Evolutionary conservation across 2,888 invertebrate genomes (phyloP).

Genomic region (Ectemnius continuus): DNA sequence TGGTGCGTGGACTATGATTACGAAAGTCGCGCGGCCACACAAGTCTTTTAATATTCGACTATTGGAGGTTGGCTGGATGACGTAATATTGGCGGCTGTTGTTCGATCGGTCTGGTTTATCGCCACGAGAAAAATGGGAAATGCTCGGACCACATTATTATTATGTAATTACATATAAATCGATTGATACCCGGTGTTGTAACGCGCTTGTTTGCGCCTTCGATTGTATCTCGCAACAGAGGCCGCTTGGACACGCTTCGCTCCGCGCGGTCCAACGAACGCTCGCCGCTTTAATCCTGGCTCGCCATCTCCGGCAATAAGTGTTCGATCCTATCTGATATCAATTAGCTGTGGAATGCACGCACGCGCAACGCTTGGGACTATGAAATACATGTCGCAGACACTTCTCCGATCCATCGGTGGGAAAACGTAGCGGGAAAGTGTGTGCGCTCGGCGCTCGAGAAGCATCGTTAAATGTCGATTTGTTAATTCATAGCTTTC

Average conservation of each 20-base stretch:
- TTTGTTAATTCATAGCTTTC: neutral
- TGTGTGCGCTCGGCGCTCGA: neutral
- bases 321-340: neutral
- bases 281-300: too few species aligned
- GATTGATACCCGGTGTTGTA: conserved; percentile 38
- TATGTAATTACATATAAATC: conserved; percentile 32
- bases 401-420: neutral
- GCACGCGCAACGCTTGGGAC: neutral
- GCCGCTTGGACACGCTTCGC: conserved; percentile 23
- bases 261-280: conserved; percentile 28
- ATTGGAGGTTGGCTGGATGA: neutral
- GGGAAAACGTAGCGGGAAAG: neutral
- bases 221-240: conserved; percentile 41
- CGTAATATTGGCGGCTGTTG: neutral
- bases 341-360: neutral
- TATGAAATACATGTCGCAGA: neutral
- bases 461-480: neutral
- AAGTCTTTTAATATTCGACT: neutral
- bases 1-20: conserved; percentile 5
- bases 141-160: conserved; percentile 19
- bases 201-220: conserved; percentile 23
- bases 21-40: neutral
- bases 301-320: too few species aligned
- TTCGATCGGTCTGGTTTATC: neutral
- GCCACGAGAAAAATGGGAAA: neutral